Conservation (phyloP, 2,113 vertebrate genomes). For the Neofelis nebulosa region DNA sequence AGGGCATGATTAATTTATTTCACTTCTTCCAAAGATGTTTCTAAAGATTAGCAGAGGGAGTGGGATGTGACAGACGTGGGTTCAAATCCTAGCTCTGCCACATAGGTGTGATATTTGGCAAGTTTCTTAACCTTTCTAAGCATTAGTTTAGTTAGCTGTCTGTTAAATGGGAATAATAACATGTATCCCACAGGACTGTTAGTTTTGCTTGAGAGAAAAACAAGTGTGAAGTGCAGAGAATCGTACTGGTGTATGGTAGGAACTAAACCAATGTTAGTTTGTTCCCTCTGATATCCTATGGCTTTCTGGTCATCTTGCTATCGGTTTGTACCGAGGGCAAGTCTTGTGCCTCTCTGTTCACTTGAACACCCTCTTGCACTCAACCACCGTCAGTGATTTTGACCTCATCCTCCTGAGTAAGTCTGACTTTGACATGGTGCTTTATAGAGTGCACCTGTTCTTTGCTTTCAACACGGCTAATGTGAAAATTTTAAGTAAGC, state of each 20-base stretch:
- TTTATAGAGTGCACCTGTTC: not conserved
- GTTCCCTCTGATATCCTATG: not conserved
- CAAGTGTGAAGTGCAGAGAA: not conserved
- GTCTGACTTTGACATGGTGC: not conserved
- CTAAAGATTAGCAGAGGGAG: not conserved
- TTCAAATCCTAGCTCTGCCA: constrained; percentile 6
- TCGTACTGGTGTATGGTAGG: not conserved
- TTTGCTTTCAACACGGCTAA: not conserved
- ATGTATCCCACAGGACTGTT: not conserved
- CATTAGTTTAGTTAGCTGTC: constrained; percentile 20
- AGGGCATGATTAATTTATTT: constrained; percentile 13
- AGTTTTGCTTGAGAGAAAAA: not conserved
- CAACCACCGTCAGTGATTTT: not conserved
- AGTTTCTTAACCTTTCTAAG: constrained; percentile 36
- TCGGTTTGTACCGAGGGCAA: not conserved
- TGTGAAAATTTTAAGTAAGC: constrained; percentile 32
- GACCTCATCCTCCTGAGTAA: not conserved
- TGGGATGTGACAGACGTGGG: not conserved
- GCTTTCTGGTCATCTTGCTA: not conserved
- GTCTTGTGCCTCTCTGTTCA: not conserved
- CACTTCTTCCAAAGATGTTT: not conserved
- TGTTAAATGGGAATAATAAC: not conserved
- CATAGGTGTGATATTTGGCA: not conserved
- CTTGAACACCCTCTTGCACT: not conserved
- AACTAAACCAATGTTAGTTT: not conserved